These are phyloP conservation scores for Emys orbicularis DNA, from an alignment of 2,797 vertebrate genomes.

Conservation along the genomic window DNA sequence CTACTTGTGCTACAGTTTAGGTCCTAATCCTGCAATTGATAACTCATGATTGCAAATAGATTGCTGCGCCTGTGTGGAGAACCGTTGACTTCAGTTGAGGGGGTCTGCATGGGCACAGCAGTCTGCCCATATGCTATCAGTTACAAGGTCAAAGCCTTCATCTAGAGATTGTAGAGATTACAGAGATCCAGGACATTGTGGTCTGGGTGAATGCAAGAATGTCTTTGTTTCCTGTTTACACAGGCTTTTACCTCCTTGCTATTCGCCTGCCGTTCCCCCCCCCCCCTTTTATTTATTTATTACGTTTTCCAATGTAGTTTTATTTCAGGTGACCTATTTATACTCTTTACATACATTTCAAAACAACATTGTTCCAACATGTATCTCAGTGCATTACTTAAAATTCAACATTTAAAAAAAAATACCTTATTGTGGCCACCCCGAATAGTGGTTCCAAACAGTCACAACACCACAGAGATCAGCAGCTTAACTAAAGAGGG, in stretches of 20 bases:
- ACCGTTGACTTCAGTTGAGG: neutral
- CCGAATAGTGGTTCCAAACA: neutral
- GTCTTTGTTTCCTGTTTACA: neutral
- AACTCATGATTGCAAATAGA: slow-evolving; percentile 33
- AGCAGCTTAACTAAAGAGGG: neutral
- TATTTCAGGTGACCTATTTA: neutral
- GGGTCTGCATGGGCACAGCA: slow-evolving; percentile 32
- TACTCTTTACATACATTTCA: neutral
- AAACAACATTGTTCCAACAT: neutral
- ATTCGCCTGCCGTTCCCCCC: neutral
- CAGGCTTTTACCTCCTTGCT: neutral
- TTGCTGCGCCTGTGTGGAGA: slow-evolving; percentile 45
- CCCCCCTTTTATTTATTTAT: neutral
- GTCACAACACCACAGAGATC: neutral
- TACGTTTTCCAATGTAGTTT: neutral
- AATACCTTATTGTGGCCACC: neutral
- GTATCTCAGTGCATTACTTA: neutral
- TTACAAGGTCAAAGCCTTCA: slow-evolving; percentile 28
- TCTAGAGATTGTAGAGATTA: neutral
- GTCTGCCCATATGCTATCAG: slow-evolving; percentile 12
- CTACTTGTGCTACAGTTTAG: slow-evolving; percentile 67
- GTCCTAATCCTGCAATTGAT: slow-evolving; percentile 66
- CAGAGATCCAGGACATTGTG: neutral
- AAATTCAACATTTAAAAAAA: neutral
- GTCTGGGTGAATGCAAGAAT: neutral